Conservation (phyloP, 2,888 invertebrate genomes). For the Ischnus inquisitorius region DNA sequence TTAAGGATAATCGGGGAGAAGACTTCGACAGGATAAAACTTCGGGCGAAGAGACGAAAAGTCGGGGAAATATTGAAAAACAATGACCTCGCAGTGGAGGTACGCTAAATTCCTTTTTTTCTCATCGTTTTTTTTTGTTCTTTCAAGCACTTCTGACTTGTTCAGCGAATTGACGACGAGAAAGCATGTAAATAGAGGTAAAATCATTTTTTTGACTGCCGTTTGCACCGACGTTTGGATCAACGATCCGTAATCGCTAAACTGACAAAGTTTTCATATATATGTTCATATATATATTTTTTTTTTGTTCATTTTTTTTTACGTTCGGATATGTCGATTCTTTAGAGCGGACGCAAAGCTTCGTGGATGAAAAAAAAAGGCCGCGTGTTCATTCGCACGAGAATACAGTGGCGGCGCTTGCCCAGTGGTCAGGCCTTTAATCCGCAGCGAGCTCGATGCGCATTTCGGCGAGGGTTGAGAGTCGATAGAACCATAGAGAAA, state of each 20-base stretch:
- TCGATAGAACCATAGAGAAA: constrained; percentile 19
- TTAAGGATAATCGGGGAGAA: neutral
- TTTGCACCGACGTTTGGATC: neutral
- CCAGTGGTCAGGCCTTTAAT: constrained; percentile 54
- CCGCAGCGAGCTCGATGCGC: constrained; percentile 47
- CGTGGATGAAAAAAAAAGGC: constrained; percentile 11
- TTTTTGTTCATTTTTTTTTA: neutral
- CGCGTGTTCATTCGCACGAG: neutral
- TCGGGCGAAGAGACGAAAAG: neutral
- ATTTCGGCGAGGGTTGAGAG: constrained; percentile 17
- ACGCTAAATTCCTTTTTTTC: neutral
- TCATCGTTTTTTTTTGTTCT: neutral
- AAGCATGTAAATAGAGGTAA: neutral
- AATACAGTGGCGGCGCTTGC: constrained; percentile 1
- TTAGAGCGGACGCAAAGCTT: constrained; percentile 8
- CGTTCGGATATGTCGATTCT: constrained; percentile 7
- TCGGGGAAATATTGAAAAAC: neutral
- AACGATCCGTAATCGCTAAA: neutral
- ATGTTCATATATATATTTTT: no score
- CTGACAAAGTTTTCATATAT: neutral
- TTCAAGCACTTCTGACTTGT: neutral
- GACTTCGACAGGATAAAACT: neutral
- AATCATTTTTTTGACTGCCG: neutral
- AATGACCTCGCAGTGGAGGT: neutral
- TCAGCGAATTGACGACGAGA: neutral